phyloP scores from a whole-genome alignment of 64 coral and sea anemone genomes.

The Porites australiensis region DNA sequence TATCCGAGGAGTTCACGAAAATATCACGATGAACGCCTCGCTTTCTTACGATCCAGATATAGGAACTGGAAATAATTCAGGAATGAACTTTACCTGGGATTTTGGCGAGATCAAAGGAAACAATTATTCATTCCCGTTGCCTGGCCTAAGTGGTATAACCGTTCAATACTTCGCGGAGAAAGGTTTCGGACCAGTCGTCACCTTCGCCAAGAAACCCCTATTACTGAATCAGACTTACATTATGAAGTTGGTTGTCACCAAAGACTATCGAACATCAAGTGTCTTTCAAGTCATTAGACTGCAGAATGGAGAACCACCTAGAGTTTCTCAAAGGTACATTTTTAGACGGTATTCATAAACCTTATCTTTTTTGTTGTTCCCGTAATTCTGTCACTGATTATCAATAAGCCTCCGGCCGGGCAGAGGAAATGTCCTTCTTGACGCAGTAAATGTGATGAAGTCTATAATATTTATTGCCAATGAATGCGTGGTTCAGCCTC shows the following conservation, averaged over 20 bases:
- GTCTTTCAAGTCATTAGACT: background rate
- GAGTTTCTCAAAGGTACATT: conserved; percentile 13
- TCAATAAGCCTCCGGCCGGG: no score
- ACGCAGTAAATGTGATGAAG: no score
- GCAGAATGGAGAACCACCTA: conserved; percentile 27
- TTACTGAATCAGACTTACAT: background rate
- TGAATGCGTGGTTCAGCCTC: no score
- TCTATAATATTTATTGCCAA: no score
- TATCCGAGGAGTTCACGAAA: background rate
- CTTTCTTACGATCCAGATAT: conserved; percentile 52
- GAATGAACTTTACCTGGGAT: conserved; percentile 39
- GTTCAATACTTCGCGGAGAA: background rate
- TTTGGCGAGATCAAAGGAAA: background rate
- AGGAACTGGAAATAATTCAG: conserved; percentile 34
- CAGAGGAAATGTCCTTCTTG: no score
- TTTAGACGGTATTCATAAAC: background rate
- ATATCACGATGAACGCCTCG: conserved; percentile 15
- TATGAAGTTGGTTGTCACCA: conserved; percentile 11
- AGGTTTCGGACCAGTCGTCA: background rate
- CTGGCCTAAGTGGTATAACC: background rate
- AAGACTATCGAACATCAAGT: background rate
- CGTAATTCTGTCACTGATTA: no score
- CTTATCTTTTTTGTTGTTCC: no score
- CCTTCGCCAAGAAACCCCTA: background rate
- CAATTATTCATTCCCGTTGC: background rate